Percentiles rank a stretch among this genome's conserved stretches.
These are phyloP conservation scores for Gadopsis marmoratus DNA, from an alignment of 2,797 vertebrate genomes.

Conservation along the genomic window DNA sequence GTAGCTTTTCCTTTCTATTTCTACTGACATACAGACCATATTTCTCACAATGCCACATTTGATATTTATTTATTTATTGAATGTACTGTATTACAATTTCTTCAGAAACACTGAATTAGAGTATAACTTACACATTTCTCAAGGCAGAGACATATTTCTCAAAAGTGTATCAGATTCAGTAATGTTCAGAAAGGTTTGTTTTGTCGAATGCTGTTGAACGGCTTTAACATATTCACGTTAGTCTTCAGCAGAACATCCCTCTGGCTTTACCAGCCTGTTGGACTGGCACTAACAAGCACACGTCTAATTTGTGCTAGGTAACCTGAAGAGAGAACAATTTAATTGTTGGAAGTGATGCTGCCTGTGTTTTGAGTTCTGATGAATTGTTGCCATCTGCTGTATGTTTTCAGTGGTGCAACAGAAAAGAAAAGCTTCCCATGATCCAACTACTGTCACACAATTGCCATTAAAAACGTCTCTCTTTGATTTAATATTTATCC, in stretches of 20 bases:
- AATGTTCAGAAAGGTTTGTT: not conserved
- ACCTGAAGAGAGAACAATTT: conserved; percentile 6
- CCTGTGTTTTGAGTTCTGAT: not conserved
- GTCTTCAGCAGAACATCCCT: conserved; percentile 6
- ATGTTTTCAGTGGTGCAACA: conserved; percentile 31
- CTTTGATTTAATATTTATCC: not conserved
- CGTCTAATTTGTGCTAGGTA: conserved; percentile 15
- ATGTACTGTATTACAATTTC: not conserved
- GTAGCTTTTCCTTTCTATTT: conserved; percentile 13
- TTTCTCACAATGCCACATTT: conserved; percentile 20
- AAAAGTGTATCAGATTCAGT: not conserved
- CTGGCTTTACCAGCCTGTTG: conserved; percentile 25
- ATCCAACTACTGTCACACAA: not conserved
- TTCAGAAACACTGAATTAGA: not conserved
- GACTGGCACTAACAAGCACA: conserved; percentile 23
- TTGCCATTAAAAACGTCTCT: not conserved
- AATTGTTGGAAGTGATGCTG: not conserved
- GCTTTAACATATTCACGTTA: conserved; percentile 7
- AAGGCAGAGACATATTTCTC: not conserved
- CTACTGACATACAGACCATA: conserved; percentile 5
- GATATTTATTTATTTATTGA: not conserved
- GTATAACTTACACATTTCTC: not conserved
- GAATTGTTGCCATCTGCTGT: conserved; percentile 72
- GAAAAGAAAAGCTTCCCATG: not conserved
- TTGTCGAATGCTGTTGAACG: not conserved